Evolutionary conservation across 2,888 invertebrate genomes (phyloP).

Genomic region (Ischnus inquisitorius): DNA sequence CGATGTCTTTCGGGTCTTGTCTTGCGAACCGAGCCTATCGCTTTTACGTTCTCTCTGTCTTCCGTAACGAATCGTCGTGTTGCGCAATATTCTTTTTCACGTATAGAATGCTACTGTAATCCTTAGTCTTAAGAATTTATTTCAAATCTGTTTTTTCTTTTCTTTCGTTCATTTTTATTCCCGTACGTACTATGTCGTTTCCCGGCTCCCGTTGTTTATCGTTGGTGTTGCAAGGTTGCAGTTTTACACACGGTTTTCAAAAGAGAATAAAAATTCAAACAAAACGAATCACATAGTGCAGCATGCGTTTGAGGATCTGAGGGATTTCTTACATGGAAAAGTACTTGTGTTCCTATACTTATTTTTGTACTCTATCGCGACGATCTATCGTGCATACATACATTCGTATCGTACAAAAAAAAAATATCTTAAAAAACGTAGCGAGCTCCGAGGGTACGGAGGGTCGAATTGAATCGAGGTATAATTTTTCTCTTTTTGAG

Average conservation of each 20-base stretch:
- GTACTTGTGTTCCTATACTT: neutral
- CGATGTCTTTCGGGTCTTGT: neutral
- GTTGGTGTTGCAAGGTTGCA: slow-evolving; percentile 56
- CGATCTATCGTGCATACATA: slow-evolving; percentile 46
- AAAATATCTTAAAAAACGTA: slow-evolving; percentile 23
- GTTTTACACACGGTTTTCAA: slow-evolving; percentile 40
- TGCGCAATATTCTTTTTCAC: neutral
- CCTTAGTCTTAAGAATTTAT: slow-evolving; percentile 5
- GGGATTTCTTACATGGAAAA: slow-evolving; percentile 11
- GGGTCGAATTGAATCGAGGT: neutral
- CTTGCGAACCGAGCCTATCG: neutral
- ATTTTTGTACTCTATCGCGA: neutral
- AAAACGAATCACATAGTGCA: slow-evolving; percentile 35
- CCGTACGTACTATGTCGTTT: slow-evolving; percentile 3
- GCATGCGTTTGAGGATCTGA: slow-evolving; percentile 32
- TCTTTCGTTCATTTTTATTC: slow-evolving; percentile 22
- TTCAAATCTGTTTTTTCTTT: neutral
- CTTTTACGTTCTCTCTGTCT: slow-evolving; percentile 1
- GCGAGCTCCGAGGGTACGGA: slow-evolving; percentile 18
- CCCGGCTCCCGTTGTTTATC: slow-evolving; percentile 22
- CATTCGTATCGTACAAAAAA: slow-evolving; percentile 24
- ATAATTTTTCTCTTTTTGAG: neutral
- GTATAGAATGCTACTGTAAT: neutral
- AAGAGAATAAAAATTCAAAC: neutral
- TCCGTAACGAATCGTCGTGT: slow-evolving; percentile 6